Percentiles rank a stretch among this genome's conserved stretches.
phyloP scores from a whole-genome alignment of 2,888 invertebrate species.

The Coremacera marginata region DNA sequence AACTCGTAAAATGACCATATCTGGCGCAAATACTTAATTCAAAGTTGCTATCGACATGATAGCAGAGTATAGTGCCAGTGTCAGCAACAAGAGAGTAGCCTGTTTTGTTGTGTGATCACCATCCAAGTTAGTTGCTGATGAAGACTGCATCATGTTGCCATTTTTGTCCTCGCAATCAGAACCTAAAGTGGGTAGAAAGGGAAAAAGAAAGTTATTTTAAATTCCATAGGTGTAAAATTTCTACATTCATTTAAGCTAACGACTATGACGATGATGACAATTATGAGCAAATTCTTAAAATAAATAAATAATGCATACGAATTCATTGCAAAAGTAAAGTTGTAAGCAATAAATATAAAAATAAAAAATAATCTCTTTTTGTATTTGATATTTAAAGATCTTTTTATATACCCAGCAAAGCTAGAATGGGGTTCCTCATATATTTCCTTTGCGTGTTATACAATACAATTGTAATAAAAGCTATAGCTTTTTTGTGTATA shows the following conservation, averaged over 20 bases:
- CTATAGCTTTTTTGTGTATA: too few relatives aligned
- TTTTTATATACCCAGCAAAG: too few relatives aligned
- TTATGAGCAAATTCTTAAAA: neutral
- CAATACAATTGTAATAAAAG: too few relatives aligned
- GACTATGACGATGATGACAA: conserved; percentile 13
- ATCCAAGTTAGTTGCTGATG: neutral
- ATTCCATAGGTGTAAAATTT: neutral
- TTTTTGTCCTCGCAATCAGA: conserved; percentile 54
- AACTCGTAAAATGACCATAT: neutral
- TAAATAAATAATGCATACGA: neutral
- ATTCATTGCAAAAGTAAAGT: neutral
- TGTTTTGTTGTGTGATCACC: conserved; percentile 31
- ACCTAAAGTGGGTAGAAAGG: conserved; percentile 47
- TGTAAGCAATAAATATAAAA: neutral
- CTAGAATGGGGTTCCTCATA: too few relatives aligned
- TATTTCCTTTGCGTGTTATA: too few relatives aligned
- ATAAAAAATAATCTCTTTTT: too few relatives aligned
- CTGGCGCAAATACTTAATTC: neutral
- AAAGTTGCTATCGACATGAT: neutral
- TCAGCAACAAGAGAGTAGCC: neutral
- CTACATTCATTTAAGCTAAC: neutral
- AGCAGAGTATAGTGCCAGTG: neutral
- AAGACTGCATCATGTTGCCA: conserved; percentile 14
- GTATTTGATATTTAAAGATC: too few relatives aligned
- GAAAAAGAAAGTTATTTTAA: neutral